Base-by-base conservation (phyloP, 1,140 invertebrate genomes). In the Danaus melanippus region DNA sequence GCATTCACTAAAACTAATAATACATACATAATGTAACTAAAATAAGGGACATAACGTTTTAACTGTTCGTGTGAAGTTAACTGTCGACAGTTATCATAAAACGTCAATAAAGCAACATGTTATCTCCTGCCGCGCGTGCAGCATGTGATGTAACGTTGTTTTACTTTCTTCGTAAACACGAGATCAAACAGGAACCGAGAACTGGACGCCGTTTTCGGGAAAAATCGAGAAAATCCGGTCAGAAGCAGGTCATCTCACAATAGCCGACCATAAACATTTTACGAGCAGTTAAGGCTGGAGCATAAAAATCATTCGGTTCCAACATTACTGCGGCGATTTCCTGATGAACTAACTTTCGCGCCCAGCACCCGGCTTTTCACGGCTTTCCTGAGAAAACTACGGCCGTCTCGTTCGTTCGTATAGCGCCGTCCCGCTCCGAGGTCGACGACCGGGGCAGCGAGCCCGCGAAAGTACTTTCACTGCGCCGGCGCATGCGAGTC, bases 381-480 rank as follows among this genome's bases (percentile, higher is more conserved):
- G 74, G 74, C 63, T 71, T 69, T 69, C 74, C 72, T 74, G 70
- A 69, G 77, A 73, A 71, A 76, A 72, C 56, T 74, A 64, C 63
- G 67, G 40, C 58, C 52, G 54, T 83, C 79, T 61, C 72, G 59
- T 51, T 81, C 69, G n/a, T 42, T 12, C 53, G 50, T 72, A 70
- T 66, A 46, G 62, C 61, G 52, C 52, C 47, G 59, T 76, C 75
- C 57, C 64, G 12, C 60, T 57, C 66, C 62, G 66, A 71, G 79
- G 77, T 85, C 74, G 75, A 71, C 74, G 81, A 83, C 81, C 82
- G 79, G 76, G 75, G 68, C 78, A 71, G 71, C 71, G 75, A 73
- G 78, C 76, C 71, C 79, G 76, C 79, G 79, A 85, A 85, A 85
- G 82, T 75, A 85, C 82, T 85, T 85, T 85, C 82, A 80, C 82